phyloP scores from a whole-genome alignment of 1,140 invertebrate species.

The Tetramorium alpestre region DNA sequence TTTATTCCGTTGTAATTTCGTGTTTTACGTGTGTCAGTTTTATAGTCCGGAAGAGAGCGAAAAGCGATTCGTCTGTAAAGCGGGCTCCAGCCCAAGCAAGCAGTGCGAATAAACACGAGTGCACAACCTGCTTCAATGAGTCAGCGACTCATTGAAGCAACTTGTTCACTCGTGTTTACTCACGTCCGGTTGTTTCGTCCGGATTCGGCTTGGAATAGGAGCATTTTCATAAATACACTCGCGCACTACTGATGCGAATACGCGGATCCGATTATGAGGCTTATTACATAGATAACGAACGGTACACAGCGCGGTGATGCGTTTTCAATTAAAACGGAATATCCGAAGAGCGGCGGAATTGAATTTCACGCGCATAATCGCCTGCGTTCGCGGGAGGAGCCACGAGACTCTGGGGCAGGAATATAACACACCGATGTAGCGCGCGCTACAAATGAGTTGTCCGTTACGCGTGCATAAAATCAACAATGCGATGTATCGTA shows the following conservation, averaged over 20 bases:
- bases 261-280: neutral
- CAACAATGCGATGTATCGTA: conserved; percentile 41
- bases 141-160: neutral
- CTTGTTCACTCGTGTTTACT: neutral
- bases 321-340: conserved; percentile 44
- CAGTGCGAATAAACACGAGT: neutral
- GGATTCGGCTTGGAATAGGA: neutral
- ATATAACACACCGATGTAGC: neutral
- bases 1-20: neutral
- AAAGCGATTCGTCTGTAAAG: neutral
- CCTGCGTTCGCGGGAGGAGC: conserved; percentile 12
- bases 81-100: neutral
- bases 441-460: conserved; percentile 36
- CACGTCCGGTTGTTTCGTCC: neutral
- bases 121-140: conserved; percentile 6
- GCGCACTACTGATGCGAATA: neutral
- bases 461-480: conserved; percentile 48
- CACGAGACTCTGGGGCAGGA: neutral
- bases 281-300: conserved; percentile 17
- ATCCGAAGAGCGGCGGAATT: conserved; percentile 18
- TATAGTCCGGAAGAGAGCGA: neutral
- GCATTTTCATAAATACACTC: conserved; percentile 21
- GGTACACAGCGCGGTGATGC: neutral
- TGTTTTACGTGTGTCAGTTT: neutral
- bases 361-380: conserved; percentile 49